Base-by-base conservation (phyloP, 2,113 vertebrate species). In the Alligator mississippiensis region DNA sequence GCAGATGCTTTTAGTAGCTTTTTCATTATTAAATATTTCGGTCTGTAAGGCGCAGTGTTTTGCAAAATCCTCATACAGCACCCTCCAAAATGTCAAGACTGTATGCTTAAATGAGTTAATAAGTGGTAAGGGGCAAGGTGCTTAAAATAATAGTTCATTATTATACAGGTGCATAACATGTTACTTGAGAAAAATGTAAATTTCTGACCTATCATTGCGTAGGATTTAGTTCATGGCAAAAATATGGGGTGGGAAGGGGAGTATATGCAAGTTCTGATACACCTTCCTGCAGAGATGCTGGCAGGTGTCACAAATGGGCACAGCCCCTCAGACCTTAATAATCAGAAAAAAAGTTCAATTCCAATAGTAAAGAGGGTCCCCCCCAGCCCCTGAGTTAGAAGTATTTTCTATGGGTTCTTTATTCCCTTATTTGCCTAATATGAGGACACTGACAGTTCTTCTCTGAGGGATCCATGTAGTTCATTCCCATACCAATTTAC, bases 361-460 rank as follows among this genome's bases (percentile, higher is more conserved):
- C 47, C 47, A 47, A 9, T 47, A 47, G 47, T 47, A 47, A 47
- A 47, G 47, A 47, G 47, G 47, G 47, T 9, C 8, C 47, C 47
- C 47, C 47, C 47, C 47, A 47, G 47, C 0, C 2, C 3, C 66
- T 57, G 19, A 57, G 76, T 90, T 90, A 94, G 21, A 11, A 60
- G 47, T 86, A 25, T 47, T 47, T 47, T 47, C 47, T 47, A 47
- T 9, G 8, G 47, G 47, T 47, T 72, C 85, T 24, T 27, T 90
- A 68, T 89, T 94, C 38, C 28, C 77, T 5, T 30, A 54, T 76
- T 76, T 95, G 87, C 72, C 91, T 86, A 80, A 70, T 85, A 96
- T 92, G 78, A 70, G 97, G 25, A 34, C 90, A 54, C 84, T 95
- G 47, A 21, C 19, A 90, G 28, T 76, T 94, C 11, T 63, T 95